Evolutionary conservation across 2,888 invertebrate genomes (phyloP).

Genomic region (Trilocha varians): DNA sequence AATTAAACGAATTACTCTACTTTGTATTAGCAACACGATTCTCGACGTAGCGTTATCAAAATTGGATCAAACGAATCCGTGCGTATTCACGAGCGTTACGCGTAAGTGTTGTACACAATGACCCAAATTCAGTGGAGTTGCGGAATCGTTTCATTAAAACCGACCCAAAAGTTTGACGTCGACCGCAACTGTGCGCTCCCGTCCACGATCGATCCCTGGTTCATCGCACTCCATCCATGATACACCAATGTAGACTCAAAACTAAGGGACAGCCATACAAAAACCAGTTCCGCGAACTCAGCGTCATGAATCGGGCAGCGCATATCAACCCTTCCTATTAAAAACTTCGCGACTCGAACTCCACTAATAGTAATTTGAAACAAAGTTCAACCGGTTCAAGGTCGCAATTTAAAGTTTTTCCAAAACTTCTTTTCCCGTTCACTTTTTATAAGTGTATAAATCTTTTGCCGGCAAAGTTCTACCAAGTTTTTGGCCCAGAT

Average conservation of each 20-base stretch:
- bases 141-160: constrained; percentile 64
- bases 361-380: constrained; percentile 71
- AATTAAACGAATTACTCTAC: background rate
- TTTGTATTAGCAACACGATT: constrained; percentile 8
- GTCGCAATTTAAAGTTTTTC: constrained; percentile 75
- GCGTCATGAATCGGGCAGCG: constrained; percentile 38
- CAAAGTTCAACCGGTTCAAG: constrained; percentile 71
- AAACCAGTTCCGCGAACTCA: constrained; percentile 36
- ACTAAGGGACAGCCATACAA: constrained; percentile 22
- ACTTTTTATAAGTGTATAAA: constrained; percentile 74
- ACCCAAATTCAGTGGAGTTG: constrained; percentile 53
- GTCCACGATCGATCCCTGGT: constrained; percentile 50
- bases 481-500: constrained; percentile 73
- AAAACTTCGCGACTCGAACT: constrained; percentile 57
- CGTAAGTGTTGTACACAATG: constrained; percentile 50
- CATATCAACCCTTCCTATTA: constrained; percentile 55
- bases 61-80: constrained; percentile 28
- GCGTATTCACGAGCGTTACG: constrained; percentile 27
- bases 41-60: constrained; percentile 19
- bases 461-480: constrained; percentile 70
- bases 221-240: constrained; percentile 43
- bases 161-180: constrained; percentile 57
- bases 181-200: constrained; percentile 36
- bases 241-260: constrained; percentile 2
- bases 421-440: constrained; percentile 68